These are phyloP conservation scores for Gadus chalcogrammus DNA, from an alignment of 2,113 vertebrate species.

Conservation along the genomic window DNA sequence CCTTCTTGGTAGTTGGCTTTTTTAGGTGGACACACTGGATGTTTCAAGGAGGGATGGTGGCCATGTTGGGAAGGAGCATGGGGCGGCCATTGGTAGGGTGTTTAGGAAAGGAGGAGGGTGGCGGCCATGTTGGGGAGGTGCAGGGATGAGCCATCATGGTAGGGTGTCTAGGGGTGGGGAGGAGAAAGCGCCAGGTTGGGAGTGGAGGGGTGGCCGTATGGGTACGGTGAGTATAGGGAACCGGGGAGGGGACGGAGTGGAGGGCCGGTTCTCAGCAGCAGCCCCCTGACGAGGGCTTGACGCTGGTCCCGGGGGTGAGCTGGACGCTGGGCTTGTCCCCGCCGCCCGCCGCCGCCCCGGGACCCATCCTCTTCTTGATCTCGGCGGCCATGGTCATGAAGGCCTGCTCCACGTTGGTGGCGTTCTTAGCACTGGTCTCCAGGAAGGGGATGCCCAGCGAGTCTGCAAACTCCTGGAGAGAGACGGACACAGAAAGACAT, in stretches of 20 bases:
- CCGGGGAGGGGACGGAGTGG: not conserved
- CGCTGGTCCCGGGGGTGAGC: conserved; percentile 92
- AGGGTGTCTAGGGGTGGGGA: too few relatives aligned
- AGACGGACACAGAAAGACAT: not conserved
- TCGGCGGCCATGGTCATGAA: conserved; percentile 99
- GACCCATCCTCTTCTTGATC: conserved; percentile 99
- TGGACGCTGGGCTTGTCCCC: conserved; percentile 94
- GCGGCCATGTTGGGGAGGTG: not conserved
- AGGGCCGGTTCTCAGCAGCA: conserved; percentile 77
- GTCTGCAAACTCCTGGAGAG: conserved; percentile 94
- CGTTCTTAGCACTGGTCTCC: conserved; percentile 99
- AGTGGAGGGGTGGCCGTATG: not conserved
- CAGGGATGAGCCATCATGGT: too few relatives aligned
- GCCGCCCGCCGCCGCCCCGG: conserved; percentile 91
- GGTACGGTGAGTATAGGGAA: too few relatives aligned
- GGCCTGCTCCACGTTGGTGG: conserved; percentile 99
- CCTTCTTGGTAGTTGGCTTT: conserved; percentile 74
- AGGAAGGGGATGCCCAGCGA: conserved; percentile 98
- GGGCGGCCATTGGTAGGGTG: too few relatives aligned
- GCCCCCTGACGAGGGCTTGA: conserved; percentile 93
- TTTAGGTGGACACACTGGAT: conserved; percentile 76
- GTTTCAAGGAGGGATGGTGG: conserved; percentile 17
- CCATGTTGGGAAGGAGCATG: not conserved
- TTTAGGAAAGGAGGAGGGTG: not conserved
- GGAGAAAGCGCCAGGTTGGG: conserved; percentile 22